Conservation (phyloP, 2,888 invertebrate genomes). For the Oscheius sp. region DNA sequence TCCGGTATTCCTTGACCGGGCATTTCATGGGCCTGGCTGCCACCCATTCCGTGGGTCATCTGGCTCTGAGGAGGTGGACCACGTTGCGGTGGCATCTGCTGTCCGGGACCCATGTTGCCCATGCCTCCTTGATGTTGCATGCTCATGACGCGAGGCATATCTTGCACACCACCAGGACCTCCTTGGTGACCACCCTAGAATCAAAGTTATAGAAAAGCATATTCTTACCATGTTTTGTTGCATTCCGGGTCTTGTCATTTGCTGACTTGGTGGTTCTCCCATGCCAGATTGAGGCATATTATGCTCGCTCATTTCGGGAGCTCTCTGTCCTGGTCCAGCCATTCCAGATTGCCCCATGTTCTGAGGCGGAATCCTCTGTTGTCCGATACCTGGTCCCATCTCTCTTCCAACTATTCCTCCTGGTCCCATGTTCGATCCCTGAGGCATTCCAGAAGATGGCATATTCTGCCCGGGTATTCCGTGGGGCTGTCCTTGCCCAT, state of each 20-base stretch:
- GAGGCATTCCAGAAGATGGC: neutral
- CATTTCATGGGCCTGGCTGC: no score
- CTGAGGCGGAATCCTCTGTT: neutral
- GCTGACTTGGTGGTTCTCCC: neutral
- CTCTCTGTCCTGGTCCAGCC: neutral
- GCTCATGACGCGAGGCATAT: neutral
- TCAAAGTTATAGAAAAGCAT: neutral
- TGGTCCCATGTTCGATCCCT: neutral
- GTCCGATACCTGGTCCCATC: neutral
- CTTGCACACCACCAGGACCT: neutral
- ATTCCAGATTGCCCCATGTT: neutral
- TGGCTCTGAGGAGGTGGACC: neutral
- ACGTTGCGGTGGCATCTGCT: neutral
- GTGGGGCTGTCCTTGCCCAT: neutral
- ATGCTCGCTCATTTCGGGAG: neutral
- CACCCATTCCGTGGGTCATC: neutral
- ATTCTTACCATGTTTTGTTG: conserved; percentile 18
- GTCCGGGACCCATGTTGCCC: neutral
- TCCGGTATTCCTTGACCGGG: no score
- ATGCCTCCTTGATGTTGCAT: conserved; percentile 7
- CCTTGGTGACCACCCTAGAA: conserved; percentile 3
- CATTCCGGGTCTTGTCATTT: conserved; percentile 6
- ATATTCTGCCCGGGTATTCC: neutral
- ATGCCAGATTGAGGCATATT: neutral
- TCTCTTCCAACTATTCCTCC: conserved; percentile 1